Conservation (phyloP, 2,113 vertebrate species). For the Thalassarche chlororhynchos region DNA sequence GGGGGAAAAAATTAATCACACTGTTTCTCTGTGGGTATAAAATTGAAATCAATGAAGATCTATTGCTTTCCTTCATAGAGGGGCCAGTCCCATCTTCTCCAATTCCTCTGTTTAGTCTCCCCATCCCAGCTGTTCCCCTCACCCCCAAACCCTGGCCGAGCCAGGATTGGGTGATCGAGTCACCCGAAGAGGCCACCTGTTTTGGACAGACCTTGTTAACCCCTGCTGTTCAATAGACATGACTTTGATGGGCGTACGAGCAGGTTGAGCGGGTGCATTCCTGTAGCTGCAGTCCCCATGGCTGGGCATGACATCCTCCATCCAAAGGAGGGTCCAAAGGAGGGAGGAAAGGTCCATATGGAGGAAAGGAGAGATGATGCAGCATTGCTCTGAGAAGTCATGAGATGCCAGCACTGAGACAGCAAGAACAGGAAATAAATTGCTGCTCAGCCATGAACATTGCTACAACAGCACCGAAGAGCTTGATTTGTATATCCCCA, state of each 20-base stretch:
- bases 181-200: neutral
- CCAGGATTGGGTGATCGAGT: neutral
- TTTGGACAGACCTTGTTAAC: neutral
- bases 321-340: neutral
- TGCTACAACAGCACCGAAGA: accelerated
- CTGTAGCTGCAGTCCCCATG: accelerated
- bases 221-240: neutral
- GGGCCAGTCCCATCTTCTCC: neutral
- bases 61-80: neutral
- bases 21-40: neutral
- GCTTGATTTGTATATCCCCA: neutral
- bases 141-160: neutral
- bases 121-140: neutral
- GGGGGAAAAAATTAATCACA: accelerated
- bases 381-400: neutral
- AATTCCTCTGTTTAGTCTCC: neutral
- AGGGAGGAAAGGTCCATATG: accelerated
- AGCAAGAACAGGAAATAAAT: neutral
- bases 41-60: neutral
- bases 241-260: accelerated
- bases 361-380: neutral
- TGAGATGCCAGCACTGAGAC: neutral
- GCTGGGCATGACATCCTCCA: accelerated
- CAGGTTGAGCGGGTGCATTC: accelerated
- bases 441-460: neutral